Conservation (phyloP, 2,113 vertebrate genomes). For the Cynoglossus semilaevis region DNA sequence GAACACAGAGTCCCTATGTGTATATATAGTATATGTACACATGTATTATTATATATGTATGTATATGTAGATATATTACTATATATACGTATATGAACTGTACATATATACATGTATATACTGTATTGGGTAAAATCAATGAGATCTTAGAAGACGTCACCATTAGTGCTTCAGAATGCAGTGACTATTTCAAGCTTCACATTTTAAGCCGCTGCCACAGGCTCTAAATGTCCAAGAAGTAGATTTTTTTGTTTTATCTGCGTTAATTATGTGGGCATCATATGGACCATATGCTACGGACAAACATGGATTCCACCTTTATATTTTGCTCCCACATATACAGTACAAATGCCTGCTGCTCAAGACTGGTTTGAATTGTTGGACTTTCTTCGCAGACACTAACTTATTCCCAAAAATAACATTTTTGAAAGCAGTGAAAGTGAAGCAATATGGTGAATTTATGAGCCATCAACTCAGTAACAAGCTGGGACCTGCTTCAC, state of each 20-base stretch:
- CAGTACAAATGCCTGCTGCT: too few species aligned
- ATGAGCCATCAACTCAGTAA: not conserved
- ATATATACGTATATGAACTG: too few species aligned
- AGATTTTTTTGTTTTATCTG: too few species aligned
- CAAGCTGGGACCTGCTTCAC: not conserved
- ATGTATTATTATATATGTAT: too few species aligned
- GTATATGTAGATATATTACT: too few species aligned
- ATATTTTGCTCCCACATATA: too few species aligned
- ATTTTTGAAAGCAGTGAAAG: not conserved
- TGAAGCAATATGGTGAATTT: not conserved
- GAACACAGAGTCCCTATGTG: slow-evolving; percentile 37
- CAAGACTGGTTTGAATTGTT: too few species aligned
- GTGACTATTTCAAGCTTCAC: not conserved
- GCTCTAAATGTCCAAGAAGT: too few species aligned
- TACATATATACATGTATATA: too few species aligned
- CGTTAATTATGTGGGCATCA: too few species aligned
- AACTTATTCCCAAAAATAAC: not conserved
- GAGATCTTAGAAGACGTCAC: slow-evolving; percentile 30
- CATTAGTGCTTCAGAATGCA: slow-evolving; percentile 2
- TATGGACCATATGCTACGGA: too few species aligned
- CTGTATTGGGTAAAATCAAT: slow-evolving; percentile 32
- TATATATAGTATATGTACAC: not conserved
- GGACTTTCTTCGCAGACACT: not conserved
- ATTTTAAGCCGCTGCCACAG: not conserved
- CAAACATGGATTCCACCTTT: too few species aligned